Conservation (phyloP, 2,113 vertebrate species). For the Arothron firmamentum region DNA sequence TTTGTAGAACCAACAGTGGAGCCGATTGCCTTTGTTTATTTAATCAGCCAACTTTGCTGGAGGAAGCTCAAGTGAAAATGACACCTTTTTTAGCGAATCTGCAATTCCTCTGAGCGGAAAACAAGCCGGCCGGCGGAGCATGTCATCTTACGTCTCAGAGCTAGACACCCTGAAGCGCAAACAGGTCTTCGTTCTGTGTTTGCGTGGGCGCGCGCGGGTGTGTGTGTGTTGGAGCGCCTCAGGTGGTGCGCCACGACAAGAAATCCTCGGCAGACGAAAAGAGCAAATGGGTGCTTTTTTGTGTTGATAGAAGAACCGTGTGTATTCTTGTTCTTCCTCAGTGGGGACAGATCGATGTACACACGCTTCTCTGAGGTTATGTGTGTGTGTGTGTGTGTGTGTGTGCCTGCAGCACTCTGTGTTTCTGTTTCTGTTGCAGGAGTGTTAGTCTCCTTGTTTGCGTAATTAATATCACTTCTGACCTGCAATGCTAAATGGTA, state of each 20-base stretch:
- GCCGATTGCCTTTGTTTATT: conserved; percentile 34
- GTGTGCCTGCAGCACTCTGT: background rate
- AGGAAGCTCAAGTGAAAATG: conserved; percentile 42
- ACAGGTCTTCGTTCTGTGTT: conserved; percentile 40
- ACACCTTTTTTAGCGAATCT: conserved; percentile 44
- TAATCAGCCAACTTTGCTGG: conserved; percentile 28
- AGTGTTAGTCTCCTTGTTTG: conserved; percentile 8
- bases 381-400: too few species aligned
- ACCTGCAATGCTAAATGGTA: conserved; percentile 27
- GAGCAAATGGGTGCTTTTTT: conserved; percentile 37
- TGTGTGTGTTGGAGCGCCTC: conserved; percentile 33
- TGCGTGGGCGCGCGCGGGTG: conserved; percentile 7
- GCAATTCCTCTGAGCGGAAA: conserved; percentile 42
- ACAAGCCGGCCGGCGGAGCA: conserved; percentile 33
- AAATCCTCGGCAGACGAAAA: conserved; percentile 31
- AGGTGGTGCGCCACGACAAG: conserved; percentile 30
- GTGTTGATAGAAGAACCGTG: conserved; percentile 16
- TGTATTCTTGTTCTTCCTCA: conserved; percentile 32
- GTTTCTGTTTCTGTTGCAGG: background rate
- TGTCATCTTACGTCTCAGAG: conserved; percentile 46
- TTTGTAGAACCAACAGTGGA: conserved; percentile 19
- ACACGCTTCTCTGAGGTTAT: conserved; percentile 1
- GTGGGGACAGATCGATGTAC: conserved; percentile 16
- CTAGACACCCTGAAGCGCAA: conserved; percentile 37
- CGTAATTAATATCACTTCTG: conserved; percentile 14